Base-by-base conservation (phyloP, 2,888 invertebrate species). In the Meganola albula region DNA sequence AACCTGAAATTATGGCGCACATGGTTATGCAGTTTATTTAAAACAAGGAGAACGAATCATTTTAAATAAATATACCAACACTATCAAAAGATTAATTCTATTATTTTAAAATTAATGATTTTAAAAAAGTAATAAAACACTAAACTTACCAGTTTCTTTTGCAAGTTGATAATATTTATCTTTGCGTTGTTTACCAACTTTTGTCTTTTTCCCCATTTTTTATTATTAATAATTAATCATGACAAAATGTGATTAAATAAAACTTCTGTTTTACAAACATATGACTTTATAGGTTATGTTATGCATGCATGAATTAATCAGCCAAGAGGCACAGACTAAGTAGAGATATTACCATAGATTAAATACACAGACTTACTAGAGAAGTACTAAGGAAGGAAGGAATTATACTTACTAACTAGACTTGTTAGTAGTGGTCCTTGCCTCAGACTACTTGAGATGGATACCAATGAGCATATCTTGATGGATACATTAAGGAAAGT, bases 121-220 rank as follows among this genome's bases (percentile, higher is more conserved):
- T n/a, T n/a, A 20, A 20, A 20, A 5, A 7, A 18, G 26, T 9
- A 24, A 12, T 11, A 2, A 8, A 25, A 29, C n/a, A 14, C n/a
- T 12, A 32, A 27, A 64, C 70, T 73, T 84, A 96, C 97, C 99
- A 61, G 98, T 97, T 88, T 99, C 99, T 79, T 99, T 99, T 6
- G 99, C 99, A 58, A 99, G 88, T 66, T 97, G 95, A 83, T 99
- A 99, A 82, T 95, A 99, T 88, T 97, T 99, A 90, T 99, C 99
- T 79, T 94, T 95, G 27, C 99, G 91, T 74, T 98, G 95, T 87
- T 99, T 99, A 89, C 99, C 99, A 74, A 95, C 90, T 92, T 99
- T 99, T 7, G 90, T 87, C 77, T 99, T 99, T 75, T 96, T 96
- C 30, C 96, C 97, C 97, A 98, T 98, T 77, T 82, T 90, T 27